Evolutionary conservation across 2,888 invertebrate species (phyloP), one percentile per base, ranked within the genome.

Genomic region (Julus scanicus): DNA sequence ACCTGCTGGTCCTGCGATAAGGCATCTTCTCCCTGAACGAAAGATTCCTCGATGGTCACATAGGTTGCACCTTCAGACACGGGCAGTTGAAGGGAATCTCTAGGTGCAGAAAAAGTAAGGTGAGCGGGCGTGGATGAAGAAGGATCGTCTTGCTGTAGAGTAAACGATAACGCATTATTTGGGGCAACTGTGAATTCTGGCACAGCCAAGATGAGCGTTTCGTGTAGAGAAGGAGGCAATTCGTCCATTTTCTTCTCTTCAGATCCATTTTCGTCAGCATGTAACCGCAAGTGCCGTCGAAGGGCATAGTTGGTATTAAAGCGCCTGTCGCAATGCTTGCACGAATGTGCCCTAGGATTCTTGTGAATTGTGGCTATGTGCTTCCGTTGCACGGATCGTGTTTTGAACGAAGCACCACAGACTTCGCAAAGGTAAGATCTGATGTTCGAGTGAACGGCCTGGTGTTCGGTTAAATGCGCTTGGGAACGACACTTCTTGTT

Each of bases 401-500:
- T 92, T 90, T 91, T 94, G 92, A 92, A 92, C 92, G 93, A 89
- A 91, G 93, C 93, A n/a, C 93, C 93, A 90, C 94, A 94, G 13
- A 92, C 91, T 89, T 94, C 93, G 90, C 94, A 94, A 57, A 94
- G 92, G 89, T 92, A 93, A 0, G 93, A 91, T 11, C 93, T 91
- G 2, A 92, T 91, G 49, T 92, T 93, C 0, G 93, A 91, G 90
- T 93, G 93, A 29, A 92, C 92, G 0, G 92, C 91, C 90, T 91
- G 90, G 89, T 92, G 92, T 87, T 92, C 92, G 2, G 90, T 90
- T 44, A 92, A 89, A 89, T 92, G 92, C 4, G 92, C 92, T 90
- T 92, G 91, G 9, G 92, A 92, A 49, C 92, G 91, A 89, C 92
- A 92, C 1, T 90, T 90, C 89, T 92, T 92, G 6, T 90, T 89